Evolutionary conservation across 2,113 vertebrate genomes (phyloP), one percentile per base, ranked within the genome.

Genomic region (Cephalopterus ornatus): DNA sequence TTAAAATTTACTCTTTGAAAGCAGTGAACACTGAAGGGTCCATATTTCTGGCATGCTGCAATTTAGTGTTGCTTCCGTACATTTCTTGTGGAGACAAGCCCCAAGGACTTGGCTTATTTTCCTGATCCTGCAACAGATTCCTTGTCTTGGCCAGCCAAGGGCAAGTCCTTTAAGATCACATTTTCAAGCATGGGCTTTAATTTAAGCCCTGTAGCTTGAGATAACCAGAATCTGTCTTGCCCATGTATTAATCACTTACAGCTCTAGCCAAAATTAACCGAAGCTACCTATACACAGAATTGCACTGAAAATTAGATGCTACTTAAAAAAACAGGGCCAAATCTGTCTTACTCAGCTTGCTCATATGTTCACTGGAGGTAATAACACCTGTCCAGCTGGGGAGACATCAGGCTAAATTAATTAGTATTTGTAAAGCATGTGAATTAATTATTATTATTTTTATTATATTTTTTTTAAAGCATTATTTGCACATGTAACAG

Each of bases 71-170:
- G 59, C 72, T 95, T 90, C 75, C 20, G 75, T 90, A 23, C 0
- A 0, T 58, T 93, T 95, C 96, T 93, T 95, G 93, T 96, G 94
- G 92, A 96, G 94, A 94, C 95, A 93, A 95, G 94, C 75, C 95
- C 72, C 56, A 11, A 93, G 85, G 93, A 85, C 78, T 92, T 94
- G 85, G 92, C 92, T 92, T 93, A 73, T 94, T 94, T 83, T 93
- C 75, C 93, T 92, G 78, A 95, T 92, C 75, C 88, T 88, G 82
- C 67, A 93, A 77, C 42, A 85, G 88, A 84, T 95, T 93, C 90
- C 61, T 67, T 83, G 74, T 50, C 90, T 92, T 94, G 46, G 87
- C 71, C 37, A 53, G 93, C 81, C 35, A 83, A 83, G 63, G 78
- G 50, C 71, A 94, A 95, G 33, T 88, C 91, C 74, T 94, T 92